Base-by-base conservation (phyloP, 2,888 invertebrate species). In the Lumbricus terrestris region DNA sequence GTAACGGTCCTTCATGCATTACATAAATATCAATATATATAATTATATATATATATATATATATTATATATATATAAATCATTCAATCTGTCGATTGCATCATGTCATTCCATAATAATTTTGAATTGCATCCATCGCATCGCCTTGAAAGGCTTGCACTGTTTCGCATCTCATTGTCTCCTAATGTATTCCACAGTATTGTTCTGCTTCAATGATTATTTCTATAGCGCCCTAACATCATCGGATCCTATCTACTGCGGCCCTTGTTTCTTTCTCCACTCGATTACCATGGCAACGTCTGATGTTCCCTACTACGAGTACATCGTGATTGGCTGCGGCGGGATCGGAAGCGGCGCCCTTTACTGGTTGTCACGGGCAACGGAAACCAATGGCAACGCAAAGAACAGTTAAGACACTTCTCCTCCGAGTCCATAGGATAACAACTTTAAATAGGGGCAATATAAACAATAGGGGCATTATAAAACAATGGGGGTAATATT, bases 301-400 rank as follows among this genome's bases (percentile, higher is more conserved):
- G 69, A 89, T 20, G 35, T 89, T 34, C 89, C 90, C 18, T 90
- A 34, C 40, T 90, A 37, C 89, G 92, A 94, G 40, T 94, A 93
- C 90, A 93, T 94, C 69, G 94, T 94, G 23, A 92, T 94, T 3
- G 94, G 94, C 0, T 93, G 94, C 91, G 94, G 94, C 0, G 94
- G 94, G 0, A 93, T 94, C 15, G 94, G 94, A 2, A 94, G 94
- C 91, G 94, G 93, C 40, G 93, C 94, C 18, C 90, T 94, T 13
- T 94, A 94, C 91, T 94, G 94, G 94, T 92, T 94, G 34, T 93
- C 94, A 0, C 93, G 93, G 90, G 89, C 93, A 38, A 93, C 93
- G 11, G 92, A 93, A 4, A 90, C 91, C 85, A 85, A 85, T 23
- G 85, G 85, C 34, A 85, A 37, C 37, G 37, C 85, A 29, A 69